phyloP scores from a whole-genome alignment of 1,140 invertebrate genomes.

The Sinella curviseta region DNA sequence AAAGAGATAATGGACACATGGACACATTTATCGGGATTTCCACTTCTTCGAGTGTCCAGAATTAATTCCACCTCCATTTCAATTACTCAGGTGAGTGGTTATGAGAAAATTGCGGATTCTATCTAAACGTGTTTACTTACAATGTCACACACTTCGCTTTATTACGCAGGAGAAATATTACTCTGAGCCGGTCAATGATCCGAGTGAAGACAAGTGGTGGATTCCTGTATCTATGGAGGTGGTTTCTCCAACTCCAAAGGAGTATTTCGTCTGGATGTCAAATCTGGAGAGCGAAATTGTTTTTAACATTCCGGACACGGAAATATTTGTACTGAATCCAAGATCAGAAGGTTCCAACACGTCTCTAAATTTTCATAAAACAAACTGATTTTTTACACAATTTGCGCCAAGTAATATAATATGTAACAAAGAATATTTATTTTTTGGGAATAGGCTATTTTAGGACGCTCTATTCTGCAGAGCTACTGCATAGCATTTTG shows the following conservation, averaged over 20 bases:
- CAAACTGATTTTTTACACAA: neutral
- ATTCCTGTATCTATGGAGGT: neutral
- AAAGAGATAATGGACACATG: slow-evolving; percentile 77
- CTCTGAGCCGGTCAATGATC: neutral
- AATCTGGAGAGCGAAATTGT: neutral
- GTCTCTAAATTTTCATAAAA: neutral
- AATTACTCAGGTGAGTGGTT: neutral
- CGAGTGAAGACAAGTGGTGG: neutral
- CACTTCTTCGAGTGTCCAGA: slow-evolving; percentile 67
- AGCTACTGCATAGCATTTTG: neutral
- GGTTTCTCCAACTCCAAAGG: neutral
- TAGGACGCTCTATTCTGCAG: neutral
- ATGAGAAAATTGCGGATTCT: neutral
- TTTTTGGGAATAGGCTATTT: neutral
- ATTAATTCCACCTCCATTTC: neutral
- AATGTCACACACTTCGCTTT: neutral
- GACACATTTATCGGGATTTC: slow-evolving; percentile 79
- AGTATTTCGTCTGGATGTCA: slow-evolving; percentile 1
- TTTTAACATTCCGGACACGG: neutral
- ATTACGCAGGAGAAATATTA: neutral
- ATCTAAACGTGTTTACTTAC: neutral
- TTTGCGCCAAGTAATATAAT: neutral
- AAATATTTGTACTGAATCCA: neutral
- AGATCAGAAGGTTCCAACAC: slow-evolving; percentile 1
- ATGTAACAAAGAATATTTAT: neutral